Percentiles rank a stretch among this genome's conserved stretches.
These are phyloP conservation scores for Macroglossus sobrinus DNA, from an alignment of 2,113 vertebrate species.

Conservation along the genomic window DNA sequence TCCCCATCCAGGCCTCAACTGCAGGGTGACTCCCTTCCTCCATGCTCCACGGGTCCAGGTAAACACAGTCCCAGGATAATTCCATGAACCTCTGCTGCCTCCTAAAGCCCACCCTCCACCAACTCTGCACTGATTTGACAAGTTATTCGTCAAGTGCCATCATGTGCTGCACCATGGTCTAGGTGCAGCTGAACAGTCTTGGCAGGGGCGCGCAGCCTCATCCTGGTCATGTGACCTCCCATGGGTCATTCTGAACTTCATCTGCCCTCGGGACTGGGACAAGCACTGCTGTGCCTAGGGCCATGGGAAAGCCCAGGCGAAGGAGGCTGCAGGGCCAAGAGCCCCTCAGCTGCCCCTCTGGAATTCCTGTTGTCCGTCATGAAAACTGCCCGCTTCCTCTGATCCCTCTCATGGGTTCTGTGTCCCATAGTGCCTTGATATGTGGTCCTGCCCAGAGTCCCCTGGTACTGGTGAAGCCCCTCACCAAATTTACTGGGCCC, in stretches of 20 bases:
- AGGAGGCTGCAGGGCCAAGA: background rate
- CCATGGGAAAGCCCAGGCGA: background rate
- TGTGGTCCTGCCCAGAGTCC: background rate
- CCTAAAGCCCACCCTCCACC: background rate
- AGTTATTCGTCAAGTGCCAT: accelerated
- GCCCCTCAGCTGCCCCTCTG: background rate
- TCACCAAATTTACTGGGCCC: background rate
- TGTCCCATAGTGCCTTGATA: background rate
- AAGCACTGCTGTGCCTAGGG: background rate
- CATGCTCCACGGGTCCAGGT: accelerated
- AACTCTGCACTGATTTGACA: too few relatives aligned
- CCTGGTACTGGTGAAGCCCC: background rate
- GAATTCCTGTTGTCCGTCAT: background rate
- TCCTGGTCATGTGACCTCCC: background rate
- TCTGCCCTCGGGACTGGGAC: background rate
- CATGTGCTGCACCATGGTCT: accelerated
- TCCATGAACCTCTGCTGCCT: accelerated
- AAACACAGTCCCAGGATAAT: background rate
- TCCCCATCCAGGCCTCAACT: background rate
- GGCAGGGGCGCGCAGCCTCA: background rate
- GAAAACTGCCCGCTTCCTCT: background rate
- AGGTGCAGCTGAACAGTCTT: background rate
- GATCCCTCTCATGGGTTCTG: background rate
- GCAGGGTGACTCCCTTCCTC: too few relatives aligned
- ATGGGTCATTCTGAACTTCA: too few relatives aligned